Evolutionary conservation across 2,888 invertebrate species (phyloP).

Genomic region (Colostygia pectinataria): DNA sequence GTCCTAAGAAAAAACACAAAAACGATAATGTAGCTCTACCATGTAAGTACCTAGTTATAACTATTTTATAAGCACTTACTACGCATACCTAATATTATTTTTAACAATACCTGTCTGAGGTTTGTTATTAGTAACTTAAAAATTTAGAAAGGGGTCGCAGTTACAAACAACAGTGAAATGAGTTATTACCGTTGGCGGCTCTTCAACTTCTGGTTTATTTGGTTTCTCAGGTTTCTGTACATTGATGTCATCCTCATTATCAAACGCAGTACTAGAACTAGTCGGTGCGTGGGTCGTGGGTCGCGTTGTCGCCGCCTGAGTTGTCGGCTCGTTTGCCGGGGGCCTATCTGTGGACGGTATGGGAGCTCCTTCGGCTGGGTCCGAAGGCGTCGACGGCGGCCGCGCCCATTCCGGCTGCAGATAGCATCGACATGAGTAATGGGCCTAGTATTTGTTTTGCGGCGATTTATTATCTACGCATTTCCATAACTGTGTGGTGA

Average conservation of each 20-base stretch:
- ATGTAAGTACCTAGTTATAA: no score
- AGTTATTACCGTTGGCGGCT: constrained; percentile 53
- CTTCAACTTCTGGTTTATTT: constrained; percentile 43
- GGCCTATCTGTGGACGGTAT: constrained; percentile 48
- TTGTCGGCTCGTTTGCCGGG: constrained; percentile 40
- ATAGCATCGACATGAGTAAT: constrained; percentile 52
- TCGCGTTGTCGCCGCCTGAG: constrained; percentile 40
- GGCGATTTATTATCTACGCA: constrained; percentile 47
- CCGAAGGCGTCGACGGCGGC: constrained; percentile 87
- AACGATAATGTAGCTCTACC: no score
- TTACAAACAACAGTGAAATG: neutral
- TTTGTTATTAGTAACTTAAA: neutral
- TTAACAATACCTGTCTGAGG: no score
- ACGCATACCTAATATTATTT: no score
- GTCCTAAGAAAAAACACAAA: constrained; percentile 49
- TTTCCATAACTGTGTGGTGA: constrained; percentile 39
- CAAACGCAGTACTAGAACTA: constrained; percentile 25
- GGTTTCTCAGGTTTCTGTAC: constrained; percentile 38
- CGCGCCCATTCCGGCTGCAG: constrained; percentile 91
- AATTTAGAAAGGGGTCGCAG: neutral
- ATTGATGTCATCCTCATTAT: constrained; percentile 42
- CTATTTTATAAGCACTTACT: no score
- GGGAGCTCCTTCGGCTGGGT: constrained; percentile 76
- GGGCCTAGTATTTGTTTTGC: constrained; percentile 44
- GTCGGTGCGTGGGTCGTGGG: constrained; percentile 37